Conservation (phyloP, 1,140 invertebrate genomes). For the Thaumetopoea pityocampa region DNA sequence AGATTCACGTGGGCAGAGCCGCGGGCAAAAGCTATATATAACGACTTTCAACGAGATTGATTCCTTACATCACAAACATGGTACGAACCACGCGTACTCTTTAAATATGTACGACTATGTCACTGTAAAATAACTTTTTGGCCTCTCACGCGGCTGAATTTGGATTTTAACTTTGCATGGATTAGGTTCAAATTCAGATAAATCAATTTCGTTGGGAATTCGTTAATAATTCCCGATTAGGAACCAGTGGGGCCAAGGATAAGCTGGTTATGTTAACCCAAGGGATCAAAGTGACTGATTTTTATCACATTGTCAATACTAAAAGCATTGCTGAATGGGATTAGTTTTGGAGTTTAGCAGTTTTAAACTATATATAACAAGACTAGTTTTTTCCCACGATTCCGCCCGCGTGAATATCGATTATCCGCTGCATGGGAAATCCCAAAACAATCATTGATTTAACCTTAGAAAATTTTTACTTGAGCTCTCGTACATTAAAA, state of each 20-base stretch:
- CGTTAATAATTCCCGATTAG: conserved; percentile 22
- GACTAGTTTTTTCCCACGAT: not conserved
- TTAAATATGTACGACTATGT: no score
- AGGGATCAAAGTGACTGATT: conserved; percentile 20
- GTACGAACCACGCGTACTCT: no score
- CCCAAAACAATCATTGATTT: no score
- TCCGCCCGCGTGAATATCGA: no score
- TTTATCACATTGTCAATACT: conserved; percentile 13
- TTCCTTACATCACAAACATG: no score
- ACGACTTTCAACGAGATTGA: no score
- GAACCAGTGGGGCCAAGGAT: conserved; percentile 10
- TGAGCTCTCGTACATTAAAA: no score
- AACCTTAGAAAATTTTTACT: no score
- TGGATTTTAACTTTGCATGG: not conserved
- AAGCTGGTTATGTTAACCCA: conserved; percentile 21
- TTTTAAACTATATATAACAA: not conserved
- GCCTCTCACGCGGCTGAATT: not conserved
- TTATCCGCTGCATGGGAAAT: no score
- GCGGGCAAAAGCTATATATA: no score
- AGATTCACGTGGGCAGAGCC: no score
- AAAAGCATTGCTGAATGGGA: conserved; percentile 13
- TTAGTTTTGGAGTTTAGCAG: conserved; percentile 6
- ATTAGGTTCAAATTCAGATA: conserved; percentile 6
- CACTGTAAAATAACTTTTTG: no score
- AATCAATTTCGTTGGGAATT: conserved; percentile 9